A percentile compares a stretch with the other conserved stretches of the same genome.
phyloP scores from a whole-genome alignment of 2,113 vertebrate species.

The Brachionichthys hirsutus region DNA sequence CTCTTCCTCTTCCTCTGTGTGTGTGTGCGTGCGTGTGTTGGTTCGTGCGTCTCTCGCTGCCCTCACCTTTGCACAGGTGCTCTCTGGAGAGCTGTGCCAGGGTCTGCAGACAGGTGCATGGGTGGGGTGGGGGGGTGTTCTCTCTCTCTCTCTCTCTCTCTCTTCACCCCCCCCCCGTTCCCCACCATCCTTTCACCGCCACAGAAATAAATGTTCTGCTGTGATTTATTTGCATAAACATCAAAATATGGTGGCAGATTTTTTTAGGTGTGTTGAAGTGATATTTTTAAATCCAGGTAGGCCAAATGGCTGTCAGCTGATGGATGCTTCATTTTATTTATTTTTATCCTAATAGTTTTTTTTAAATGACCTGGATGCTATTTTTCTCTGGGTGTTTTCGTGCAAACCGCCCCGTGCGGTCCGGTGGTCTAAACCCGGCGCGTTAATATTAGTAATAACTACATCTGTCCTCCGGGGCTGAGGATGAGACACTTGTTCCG shows the following conservation, averaged over 20 bases:
- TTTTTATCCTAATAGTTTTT: neutral
- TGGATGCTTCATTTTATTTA: conserved; percentile 41
- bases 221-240: conserved; percentile 68
- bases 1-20: conserved; percentile 23
- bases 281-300: conserved; percentile 57
- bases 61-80: conserved; percentile 54
- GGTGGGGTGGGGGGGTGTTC: neutral
- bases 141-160: conserved; percentile 5
- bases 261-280: conserved; percentile 36
- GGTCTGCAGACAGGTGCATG: conserved; percentile 52
- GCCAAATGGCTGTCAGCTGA: conserved; percentile 47
- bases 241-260: conserved; percentile 59
- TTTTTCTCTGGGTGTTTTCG: conserved; percentile 32
- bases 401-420: conserved; percentile 36
- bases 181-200: conserved; percentile 12
- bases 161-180: conserved; percentile 6
- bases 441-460: conserved; percentile 35
- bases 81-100: conserved; percentile 51
- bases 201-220: conserved; percentile 43
- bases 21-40: conserved; percentile 9
- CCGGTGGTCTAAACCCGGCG: conserved; percentile 54
- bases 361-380: conserved; percentile 27
- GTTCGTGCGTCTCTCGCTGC: conserved; percentile 36
- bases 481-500: conserved; percentile 8
- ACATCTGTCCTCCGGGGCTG: conserved; percentile 21